Conservation (phyloP, 2,113 vertebrate genomes). For the Corydoras maculifer region DNA sequence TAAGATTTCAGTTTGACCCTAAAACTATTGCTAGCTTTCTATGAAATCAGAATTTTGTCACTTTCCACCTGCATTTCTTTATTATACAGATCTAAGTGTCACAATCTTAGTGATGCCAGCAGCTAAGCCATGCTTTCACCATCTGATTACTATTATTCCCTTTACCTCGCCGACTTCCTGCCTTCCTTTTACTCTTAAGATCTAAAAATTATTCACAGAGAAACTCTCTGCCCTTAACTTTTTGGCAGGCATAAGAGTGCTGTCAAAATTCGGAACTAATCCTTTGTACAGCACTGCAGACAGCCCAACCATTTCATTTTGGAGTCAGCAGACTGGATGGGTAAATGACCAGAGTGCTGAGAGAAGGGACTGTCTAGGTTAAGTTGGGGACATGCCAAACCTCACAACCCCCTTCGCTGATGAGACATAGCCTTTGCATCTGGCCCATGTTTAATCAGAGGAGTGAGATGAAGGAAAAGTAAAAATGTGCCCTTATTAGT, state of each 20-base stretch:
- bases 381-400: conserved; percentile 44
- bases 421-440: conserved; percentile 30
- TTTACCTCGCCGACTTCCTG: conserved; percentile 21
- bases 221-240: conserved; percentile 7
- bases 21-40: conserved; percentile 6
- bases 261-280: conserved; percentile 43
- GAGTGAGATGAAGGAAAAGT: conserved; percentile 34
- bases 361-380: conserved; percentile 37
- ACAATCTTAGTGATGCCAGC: conserved; percentile 25
- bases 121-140: conserved; percentile 32
- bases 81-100: conserved; percentile 20
- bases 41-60: conserved; percentile 6
- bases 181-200: conserved; percentile 32
- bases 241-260: conserved; percentile 28
- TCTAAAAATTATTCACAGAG: conserved; percentile 27
- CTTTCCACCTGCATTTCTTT: conserved; percentile 5
- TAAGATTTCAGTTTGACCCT: neutral
- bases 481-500: conserved; percentile 25
- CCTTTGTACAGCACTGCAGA: conserved; percentile 35
- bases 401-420: conserved; percentile 28
- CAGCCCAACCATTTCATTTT: conserved; percentile 29
- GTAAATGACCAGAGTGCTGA: conserved; percentile 21
- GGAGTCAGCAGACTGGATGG: conserved; percentile 31
- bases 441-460: conserved; percentile 40
- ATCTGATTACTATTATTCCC: conserved; percentile 42